A percentile compares a stretch with the other conserved stretches of the same genome.
Conservation (phyloP, 2,113 vertebrate genomes). For the Rhinolophus sinicus region DNA sequence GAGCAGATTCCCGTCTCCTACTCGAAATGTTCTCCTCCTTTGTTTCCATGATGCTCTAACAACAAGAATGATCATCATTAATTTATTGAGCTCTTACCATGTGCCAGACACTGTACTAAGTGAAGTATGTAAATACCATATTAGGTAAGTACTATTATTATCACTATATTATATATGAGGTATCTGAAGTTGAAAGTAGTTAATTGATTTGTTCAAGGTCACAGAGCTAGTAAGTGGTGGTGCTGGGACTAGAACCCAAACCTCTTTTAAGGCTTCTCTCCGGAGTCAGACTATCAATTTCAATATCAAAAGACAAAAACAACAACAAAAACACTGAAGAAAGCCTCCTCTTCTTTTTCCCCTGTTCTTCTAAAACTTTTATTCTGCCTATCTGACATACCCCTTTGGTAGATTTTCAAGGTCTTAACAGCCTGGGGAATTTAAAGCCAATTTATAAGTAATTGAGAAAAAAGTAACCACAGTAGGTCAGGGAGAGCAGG, state of each 20-base stretch:
- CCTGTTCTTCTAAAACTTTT: constrained; percentile 18
- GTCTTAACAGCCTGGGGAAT: not conserved
- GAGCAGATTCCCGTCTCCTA: not conserved
- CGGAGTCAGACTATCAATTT: not conserved
- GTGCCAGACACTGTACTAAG: not conserved
- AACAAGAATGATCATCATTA: constrained; percentile 16
- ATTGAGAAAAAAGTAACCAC: constrained; percentile 38
- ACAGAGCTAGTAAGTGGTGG: not conserved
- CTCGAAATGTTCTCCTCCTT: constrained; percentile 12
- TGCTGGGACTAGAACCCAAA: not conserved
- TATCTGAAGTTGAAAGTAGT: constrained; percentile 31
- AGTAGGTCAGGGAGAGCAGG: not conserved
- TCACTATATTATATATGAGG: constrained; percentile 25
- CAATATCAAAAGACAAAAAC: constrained; percentile 36
- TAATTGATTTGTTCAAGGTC: constrained; percentile 35
- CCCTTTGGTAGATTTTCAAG: constrained; percentile 12
- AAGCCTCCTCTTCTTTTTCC: not conserved
- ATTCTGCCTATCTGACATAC: not conserved
- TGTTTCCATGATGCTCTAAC: not conserved
- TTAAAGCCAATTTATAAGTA: constrained; percentile 51
- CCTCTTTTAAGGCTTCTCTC: constrained; percentile 9
- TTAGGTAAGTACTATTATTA: constrained; percentile 28
- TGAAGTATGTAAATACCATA: not conserved
- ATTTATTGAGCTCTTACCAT: not conserved
- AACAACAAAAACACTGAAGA: not conserved